Evolutionary conservation across 2,113 vertebrate genomes (phyloP), one percentile per base, ranked within the genome.

Genomic region (Petroica traversi): DNA sequence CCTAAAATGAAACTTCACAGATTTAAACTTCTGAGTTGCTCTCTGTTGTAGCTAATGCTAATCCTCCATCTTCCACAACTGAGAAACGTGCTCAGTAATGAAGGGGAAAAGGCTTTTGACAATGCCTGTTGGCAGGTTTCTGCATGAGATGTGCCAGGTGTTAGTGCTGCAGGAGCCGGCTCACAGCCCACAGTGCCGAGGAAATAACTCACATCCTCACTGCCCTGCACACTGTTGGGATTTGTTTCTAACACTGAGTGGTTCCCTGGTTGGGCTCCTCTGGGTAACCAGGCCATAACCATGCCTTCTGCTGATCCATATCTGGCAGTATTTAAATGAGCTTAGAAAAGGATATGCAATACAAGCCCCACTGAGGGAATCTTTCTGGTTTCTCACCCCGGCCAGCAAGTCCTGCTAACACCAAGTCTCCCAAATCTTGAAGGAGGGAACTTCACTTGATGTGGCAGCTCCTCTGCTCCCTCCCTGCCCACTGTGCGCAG

Each of bases 191-290:
- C 20, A 29, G 20, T 9, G 51, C 75, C 73, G 57, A 63, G 45
- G 43, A 34, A 33, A 4, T 31, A 78, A 55, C 28, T 91, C 84
- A 23, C 2, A 5, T 26, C 15, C 40, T 85, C 66, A 18, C 31
- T 46, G 11, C 15, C 40, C 73, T 71, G 36, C 25, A 43, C 0
- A 0, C 36, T 11, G 2, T 1, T 1, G 3, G 57, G 52, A 71
- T 75, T 84, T 51, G 36, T 54, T 57, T 49, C 61, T 26, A 36
- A n/a, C 4, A n/a, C 58, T 25, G 48, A 34, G 7, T 31, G 45
- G 29, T 22, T 62, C 51, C 54, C 41, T 66, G 79, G 29, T 40
- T 58, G 38, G 63, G 41, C 4, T 85, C 63, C 71, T 55, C 19
- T 9, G 38, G 29, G 41, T 26, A 48, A 52, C 28, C 64, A 68